A percentile compares a stretch with the other conserved stretches of the same genome.
Evolutionary conservation across 2,113 vertebrate genomes (phyloP).

Genomic region (Nestor notabilis): DNA sequence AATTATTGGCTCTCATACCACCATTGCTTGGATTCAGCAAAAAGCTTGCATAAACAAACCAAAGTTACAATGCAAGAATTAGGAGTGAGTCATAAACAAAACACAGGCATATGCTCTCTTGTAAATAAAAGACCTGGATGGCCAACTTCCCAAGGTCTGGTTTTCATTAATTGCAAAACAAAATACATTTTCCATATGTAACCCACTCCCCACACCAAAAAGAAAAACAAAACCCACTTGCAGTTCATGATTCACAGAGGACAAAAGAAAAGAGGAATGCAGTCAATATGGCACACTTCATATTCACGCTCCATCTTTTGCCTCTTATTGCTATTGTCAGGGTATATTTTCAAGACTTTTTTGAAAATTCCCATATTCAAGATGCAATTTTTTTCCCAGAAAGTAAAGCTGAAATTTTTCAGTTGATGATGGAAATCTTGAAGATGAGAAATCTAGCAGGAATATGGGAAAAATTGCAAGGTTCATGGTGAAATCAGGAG

Average conservation of each 20-base stretch:
- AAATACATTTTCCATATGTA: constrained; percentile 79
- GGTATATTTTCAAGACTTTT: neutral
- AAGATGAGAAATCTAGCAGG: neutral
- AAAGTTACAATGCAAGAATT: constrained; percentile 72
- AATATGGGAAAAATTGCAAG: neutral
- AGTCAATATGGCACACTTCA: neutral
- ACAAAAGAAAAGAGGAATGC: constrained; percentile 67
- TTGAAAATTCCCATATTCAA: neutral
- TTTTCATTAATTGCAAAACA: constrained; percentile 79
- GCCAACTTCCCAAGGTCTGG: constrained; percentile 72
- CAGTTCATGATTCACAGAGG: constrained; percentile 53
- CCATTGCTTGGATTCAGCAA: constrained; percentile 68
- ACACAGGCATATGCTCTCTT: constrained; percentile 77
- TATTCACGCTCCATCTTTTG: neutral
- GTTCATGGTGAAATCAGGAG: neutral
- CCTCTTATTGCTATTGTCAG: neutral
- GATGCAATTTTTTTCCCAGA: accelerated
- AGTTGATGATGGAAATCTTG: neutral
- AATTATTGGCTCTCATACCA: constrained; percentile 68
- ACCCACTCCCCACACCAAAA: constrained; percentile 40
- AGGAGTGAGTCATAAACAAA: constrained; percentile 80
- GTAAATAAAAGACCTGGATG: constrained; percentile 78
- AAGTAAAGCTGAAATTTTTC: neutral
- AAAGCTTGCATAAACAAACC: constrained; percentile 76
- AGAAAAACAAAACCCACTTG: constrained; percentile 60